Percentiles rank a stretch among this genome's conserved stretches.
Evolutionary conservation across 2,888 invertebrate species (phyloP).

Genomic region (Serrognathus titanus): DNA sequence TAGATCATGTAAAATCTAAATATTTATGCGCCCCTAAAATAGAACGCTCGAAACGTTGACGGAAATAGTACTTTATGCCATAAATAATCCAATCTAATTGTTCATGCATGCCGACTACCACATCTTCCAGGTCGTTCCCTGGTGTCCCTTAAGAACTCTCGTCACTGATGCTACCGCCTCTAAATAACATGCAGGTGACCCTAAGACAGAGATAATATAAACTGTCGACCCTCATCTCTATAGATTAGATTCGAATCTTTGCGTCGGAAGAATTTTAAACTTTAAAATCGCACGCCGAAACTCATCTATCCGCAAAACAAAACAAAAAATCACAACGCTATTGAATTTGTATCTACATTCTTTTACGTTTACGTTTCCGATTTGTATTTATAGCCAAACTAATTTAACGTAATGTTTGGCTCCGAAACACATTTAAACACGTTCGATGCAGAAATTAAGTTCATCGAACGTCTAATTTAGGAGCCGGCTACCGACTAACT

Average conservation of each 20-base stretch:
- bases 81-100: background rate
- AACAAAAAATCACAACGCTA: too few relatives aligned
- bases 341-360: too few relatives aligned
- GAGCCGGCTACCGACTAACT: background rate
- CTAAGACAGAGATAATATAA: constrained; percentile 28
- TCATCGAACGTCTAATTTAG: background rate
- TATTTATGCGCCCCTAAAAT: too few relatives aligned
- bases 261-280: constrained; percentile 16
- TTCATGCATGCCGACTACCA: background rate
- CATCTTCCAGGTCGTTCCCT: constrained; percentile 4
- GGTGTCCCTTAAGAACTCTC: constrained; percentile 13
- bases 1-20: too few relatives aligned
- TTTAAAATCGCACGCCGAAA: too few relatives aligned
- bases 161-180: constrained; percentile 2
- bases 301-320: too few relatives aligned
- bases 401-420: too few relatives aligned
- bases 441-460: background rate
- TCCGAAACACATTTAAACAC: too few relatives aligned
- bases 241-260: constrained; percentile 28
- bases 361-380: too few relatives aligned
- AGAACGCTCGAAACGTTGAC: too few relatives aligned
- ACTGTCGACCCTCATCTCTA: constrained; percentile 34
- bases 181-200: constrained; percentile 15
- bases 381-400: too few relatives aligned
- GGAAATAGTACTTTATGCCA: background rate